Percentiles rank a stretch among this genome's conserved stretches.
Conservation (phyloP, 2,888 invertebrate genomes). For the Mayetiola destructor region DNA sequence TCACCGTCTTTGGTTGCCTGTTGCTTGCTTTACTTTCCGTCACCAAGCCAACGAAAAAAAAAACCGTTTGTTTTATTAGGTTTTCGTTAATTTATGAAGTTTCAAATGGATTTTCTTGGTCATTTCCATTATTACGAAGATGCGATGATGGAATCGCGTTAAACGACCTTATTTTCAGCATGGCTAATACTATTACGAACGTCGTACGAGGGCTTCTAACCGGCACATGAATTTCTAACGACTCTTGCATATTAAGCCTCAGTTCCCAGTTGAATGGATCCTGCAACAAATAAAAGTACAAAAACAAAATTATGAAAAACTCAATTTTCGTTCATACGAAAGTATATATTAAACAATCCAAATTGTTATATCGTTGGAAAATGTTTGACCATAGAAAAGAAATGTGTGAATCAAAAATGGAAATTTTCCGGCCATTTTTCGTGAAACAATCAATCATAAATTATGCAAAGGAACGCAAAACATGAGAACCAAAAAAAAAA, state of each 20-base stretch:
- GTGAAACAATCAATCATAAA: not conserved
- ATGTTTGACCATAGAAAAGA: too few relatives aligned
- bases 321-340: not conserved
- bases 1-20: not conserved
- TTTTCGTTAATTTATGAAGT: not conserved
- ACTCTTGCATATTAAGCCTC: not conserved
- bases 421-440: not conserved
- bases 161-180: not conserved
- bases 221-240: not conserved
- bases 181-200: too few relatives aligned
- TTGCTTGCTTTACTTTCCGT: not conserved
- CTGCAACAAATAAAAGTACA: not conserved
- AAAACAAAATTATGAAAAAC: slow-evolving; percentile 1
- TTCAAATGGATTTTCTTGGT: not conserved
- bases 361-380: too few relatives aligned
- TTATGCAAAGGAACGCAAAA: not conserved
- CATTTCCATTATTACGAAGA: not conserved
- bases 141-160: not conserved
- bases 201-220: not conserved
- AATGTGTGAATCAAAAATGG: too few relatives aligned
- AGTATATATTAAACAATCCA: too few relatives aligned
- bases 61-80: not conserved
- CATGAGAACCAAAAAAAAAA: not conserved
- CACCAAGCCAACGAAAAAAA: not conserved
- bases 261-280: not conserved